phyloP scores from a whole-genome alignment of 2,113 vertebrate species.

The Psettodes erumei region DNA sequence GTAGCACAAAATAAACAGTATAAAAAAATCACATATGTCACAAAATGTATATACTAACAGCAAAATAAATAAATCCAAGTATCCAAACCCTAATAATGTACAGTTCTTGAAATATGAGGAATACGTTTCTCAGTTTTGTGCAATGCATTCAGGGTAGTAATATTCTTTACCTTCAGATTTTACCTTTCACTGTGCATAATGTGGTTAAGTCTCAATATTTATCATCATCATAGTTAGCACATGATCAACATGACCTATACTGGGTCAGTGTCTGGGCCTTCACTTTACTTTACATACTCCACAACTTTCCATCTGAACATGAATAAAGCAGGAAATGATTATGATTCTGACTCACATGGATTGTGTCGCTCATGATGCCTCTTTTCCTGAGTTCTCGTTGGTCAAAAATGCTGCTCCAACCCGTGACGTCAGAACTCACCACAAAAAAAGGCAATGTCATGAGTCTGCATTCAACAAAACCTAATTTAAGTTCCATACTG shows the following conservation, averaged over 20 bases:
- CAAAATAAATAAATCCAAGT: constrained; percentile 12
- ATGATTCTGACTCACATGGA: constrained; percentile 25
- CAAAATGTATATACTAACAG: constrained; percentile 40
- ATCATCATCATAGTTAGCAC: constrained; percentile 15
- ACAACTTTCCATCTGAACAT: constrained; percentile 17
- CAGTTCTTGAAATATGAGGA: constrained; percentile 27
- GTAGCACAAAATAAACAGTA: constrained; percentile 45
- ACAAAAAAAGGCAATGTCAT: constrained; percentile 55
- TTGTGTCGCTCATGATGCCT: constrained; percentile 26
- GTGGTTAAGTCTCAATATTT: constrained; percentile 16
- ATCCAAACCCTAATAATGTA: too few relatives aligned
- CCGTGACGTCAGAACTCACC: constrained; percentile 28
- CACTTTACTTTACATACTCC: not conserved
- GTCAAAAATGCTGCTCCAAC: constrained; percentile 23
- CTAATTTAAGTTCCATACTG: not conserved
- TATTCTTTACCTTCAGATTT: constrained; percentile 22
- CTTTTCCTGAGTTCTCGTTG: constrained; percentile 58
- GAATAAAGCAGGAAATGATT: constrained; percentile 28
- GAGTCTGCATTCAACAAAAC: constrained; percentile 16
- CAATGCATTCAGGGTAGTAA: constrained; percentile 28
- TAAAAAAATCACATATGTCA: constrained; percentile 54
- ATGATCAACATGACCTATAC: constrained; percentile 24
- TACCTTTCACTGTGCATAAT: constrained; percentile 30
- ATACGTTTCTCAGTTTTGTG: constrained; percentile 11
- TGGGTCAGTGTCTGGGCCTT: not conserved